A percentile compares a stretch with the other conserved stretches of the same genome.
phyloP scores from a whole-genome alignment of 37 sponge, comb jelly and placozoan genomes.

The Spongia lamella region DNA sequence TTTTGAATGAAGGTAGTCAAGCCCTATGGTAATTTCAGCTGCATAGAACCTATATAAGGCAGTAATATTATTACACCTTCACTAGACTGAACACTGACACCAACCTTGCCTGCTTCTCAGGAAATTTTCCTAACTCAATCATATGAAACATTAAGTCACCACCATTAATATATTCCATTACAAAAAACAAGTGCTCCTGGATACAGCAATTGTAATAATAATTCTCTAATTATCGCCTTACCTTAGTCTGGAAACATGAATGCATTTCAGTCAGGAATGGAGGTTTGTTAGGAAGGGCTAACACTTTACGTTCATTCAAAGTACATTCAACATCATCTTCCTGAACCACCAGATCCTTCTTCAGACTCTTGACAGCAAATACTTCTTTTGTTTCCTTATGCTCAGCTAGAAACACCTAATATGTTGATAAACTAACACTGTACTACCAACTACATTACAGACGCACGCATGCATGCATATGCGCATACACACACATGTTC shows the following conservation, averaged over 20 bases:
- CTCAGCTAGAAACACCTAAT: slow-evolving; percentile 91
- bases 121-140: slow-evolving; percentile 81
- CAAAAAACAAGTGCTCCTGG: slow-evolving; percentile 92
- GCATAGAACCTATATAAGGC: slow-evolving; percentile 78
- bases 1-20: slow-evolving; percentile 73
- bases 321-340: slow-evolving; percentile 97
- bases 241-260: slow-evolving; percentile 93
- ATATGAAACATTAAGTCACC: slow-evolving; percentile 98
- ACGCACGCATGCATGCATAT: too few species aligned
- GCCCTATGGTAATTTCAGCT: slow-evolving; percentile 87
- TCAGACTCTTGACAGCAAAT: slow-evolving; percentile 92
- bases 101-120: slow-evolving; percentile 76
- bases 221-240: neutral
- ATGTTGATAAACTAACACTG: neutral
- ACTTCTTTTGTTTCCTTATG: slow-evolving; percentile 78
- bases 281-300: slow-evolving; percentile 85
- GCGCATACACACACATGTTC: too few species aligned
- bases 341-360: slow-evolving; percentile 93
- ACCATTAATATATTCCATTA: slow-evolving; percentile 94
- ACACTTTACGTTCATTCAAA: slow-evolving; percentile 89
- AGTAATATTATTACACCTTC: neutral
- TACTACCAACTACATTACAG: too few species aligned
- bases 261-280: slow-evolving; percentile 89
- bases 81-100: neutral
- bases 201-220: neutral